These are phyloP conservation scores for Poecilia gillii DNA, from an alignment of 2,797 vertebrate genomes.

Conservation along the genomic window DNA sequence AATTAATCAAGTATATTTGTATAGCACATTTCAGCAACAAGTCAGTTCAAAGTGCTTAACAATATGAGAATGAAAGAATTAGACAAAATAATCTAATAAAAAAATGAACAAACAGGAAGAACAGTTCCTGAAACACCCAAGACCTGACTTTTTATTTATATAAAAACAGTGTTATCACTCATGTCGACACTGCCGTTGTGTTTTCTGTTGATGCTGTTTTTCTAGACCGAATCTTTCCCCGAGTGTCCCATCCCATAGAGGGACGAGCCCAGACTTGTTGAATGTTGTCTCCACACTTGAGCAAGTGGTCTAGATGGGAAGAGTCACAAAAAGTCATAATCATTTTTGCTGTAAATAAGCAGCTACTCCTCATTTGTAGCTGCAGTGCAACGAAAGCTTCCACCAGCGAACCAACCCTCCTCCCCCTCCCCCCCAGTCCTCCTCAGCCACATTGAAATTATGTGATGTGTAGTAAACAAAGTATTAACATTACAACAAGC, in stretches of 20 bases:
- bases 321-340: neutral
- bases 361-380: neutral
- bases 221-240: conserved; percentile 2
- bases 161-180: neutral
- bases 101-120: neutral
- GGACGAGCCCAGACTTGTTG: conserved; percentile 32
- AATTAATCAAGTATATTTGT: too few relatives aligned
- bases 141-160: neutral
- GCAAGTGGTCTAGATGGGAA: neutral
- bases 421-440: neutral
- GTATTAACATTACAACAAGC: conserved; percentile 6
- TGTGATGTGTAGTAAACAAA: conserved; percentile 15
- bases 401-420: neutral
- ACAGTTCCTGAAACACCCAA: neutral
- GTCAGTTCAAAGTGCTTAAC: too few relatives aligned
- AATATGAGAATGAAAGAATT: neutral
- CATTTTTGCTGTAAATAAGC: conserved; percentile 14
- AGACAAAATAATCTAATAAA: too few relatives aligned
- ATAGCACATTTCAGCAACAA: too few relatives aligned
- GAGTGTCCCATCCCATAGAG: neutral
- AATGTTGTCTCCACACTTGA: conserved; percentile 6
- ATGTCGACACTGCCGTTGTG: neutral
- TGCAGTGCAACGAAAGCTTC: neutral
- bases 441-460: neutral
- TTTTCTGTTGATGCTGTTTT: neutral